Evolutionary conservation across 2,888 invertebrate species (phyloP).

Genomic region (Incurvaria masculella): DNA sequence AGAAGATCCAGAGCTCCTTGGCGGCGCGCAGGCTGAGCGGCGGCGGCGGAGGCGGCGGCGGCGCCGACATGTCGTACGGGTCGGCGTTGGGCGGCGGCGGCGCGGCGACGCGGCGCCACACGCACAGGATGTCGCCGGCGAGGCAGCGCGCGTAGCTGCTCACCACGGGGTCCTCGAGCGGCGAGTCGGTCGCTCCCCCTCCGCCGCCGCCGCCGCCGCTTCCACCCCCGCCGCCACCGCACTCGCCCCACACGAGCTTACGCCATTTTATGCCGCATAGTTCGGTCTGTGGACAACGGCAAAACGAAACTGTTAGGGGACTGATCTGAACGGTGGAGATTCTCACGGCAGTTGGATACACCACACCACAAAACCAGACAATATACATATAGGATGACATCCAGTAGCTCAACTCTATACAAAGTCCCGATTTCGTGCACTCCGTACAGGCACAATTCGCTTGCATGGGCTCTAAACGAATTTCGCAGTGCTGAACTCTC

Average conservation of each 20-base stretch:
- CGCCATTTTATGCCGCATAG: conserved; percentile 99
- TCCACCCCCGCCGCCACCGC: conserved; percentile 45
- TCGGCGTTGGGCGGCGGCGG: conserved; percentile 53
- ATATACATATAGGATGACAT: too few species aligned
- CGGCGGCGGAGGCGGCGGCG: conserved; percentile 59
- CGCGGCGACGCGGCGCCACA: conserved; percentile 89
- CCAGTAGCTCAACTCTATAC: too few species aligned
- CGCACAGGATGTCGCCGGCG: conserved; percentile 94
- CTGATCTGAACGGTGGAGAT: too few species aligned
- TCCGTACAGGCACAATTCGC: too few species aligned
- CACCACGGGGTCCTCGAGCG: conserved; percentile 86
- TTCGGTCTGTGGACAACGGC: conserved; percentile 99
- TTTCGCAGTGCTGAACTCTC: too few species aligned
- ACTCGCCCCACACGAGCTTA: conserved; percentile 84
- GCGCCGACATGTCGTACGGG: conserved; percentile 43
- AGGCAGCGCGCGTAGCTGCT: conserved; percentile 89
- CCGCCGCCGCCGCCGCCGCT: conserved; percentile 32
- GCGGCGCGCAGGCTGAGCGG: conserved; percentile 81
- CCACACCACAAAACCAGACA: too few species aligned
- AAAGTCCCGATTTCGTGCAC: too few species aligned
- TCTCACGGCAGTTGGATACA: too few species aligned
- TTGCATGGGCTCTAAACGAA: too few species aligned
- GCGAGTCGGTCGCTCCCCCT: conserved; percentile 54
- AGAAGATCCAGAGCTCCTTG: conserved; percentile 99
- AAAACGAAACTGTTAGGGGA: too few species aligned